phyloP scores from a whole-genome alignment of 2,113 vertebrate species.

The Pluvialis apricaria region DNA sequence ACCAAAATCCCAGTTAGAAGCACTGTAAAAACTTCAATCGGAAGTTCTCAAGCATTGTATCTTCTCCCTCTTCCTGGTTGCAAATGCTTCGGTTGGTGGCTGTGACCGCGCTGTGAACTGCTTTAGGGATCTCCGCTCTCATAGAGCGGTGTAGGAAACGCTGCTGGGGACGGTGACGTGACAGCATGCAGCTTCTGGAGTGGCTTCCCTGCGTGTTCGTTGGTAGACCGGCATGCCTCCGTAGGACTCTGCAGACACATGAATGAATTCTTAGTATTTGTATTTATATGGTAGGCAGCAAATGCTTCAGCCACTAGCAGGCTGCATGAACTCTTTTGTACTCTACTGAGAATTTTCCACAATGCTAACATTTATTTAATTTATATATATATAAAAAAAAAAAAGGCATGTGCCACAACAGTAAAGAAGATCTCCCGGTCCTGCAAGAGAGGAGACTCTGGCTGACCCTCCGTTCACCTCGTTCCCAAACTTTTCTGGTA shows the following conservation, averaged over 20 bases:
- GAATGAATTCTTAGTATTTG: neutral
- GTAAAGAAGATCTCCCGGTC: neutral
- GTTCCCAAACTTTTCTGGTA: neutral
- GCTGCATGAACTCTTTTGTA: neutral
- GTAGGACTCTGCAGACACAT: neutral
- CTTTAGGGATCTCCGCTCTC: neutral
- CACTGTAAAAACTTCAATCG: neutral
- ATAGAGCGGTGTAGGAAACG: neutral
- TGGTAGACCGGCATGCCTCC: neutral
- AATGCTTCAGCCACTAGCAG: neutral
- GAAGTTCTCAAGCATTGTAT: slow-evolving; percentile 9
- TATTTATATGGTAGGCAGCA: neutral
- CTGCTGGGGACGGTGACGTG: neutral
- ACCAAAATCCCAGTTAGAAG: neutral
- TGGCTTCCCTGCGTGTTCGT: neutral
- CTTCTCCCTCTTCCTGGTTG: neutral
- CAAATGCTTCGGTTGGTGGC: neutral
- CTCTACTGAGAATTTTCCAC: neutral
- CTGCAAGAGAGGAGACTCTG: neutral
- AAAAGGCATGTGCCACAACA: neutral
- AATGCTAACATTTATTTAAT: neutral
- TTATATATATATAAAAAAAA: neutral
- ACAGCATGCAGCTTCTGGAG: neutral
- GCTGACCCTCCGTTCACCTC: neutral
- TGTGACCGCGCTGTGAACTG: neutral